phyloP scores from a whole-genome alignment of 1,140 invertebrate species.

The Zaprionus lachaisei region DNA sequence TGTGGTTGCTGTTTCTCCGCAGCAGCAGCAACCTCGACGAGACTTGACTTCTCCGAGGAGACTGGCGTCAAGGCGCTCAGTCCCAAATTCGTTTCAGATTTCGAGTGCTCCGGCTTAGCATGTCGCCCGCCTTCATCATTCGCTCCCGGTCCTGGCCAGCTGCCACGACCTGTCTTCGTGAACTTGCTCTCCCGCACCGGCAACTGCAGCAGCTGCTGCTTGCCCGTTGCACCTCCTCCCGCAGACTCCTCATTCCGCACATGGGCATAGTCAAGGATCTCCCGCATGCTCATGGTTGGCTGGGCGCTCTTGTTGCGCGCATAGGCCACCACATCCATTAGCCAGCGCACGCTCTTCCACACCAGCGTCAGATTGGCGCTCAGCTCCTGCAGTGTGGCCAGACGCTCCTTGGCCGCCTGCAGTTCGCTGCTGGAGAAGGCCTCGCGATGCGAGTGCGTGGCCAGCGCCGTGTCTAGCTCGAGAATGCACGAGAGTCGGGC shows the following conservation, averaged over 20 bases:
- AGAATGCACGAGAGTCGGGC: conserved; percentile 95
- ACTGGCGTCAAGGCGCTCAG: conserved; percentile 78
- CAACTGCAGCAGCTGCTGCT: conserved; percentile 87
- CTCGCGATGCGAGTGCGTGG: conserved; percentile 95
- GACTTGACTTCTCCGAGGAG: conserved; percentile 2
- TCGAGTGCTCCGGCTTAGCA: conserved; percentile 88
- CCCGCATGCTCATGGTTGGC: conserved; percentile 65
- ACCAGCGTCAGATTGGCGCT: conserved; percentile 92
- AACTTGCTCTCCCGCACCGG: conserved; percentile 90
- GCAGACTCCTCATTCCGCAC: conserved; percentile 33
- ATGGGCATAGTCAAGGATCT: conserved; percentile 71
- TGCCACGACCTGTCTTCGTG: conserved; percentile 91
- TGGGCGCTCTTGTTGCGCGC: conserved; percentile 91
- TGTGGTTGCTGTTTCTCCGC: conserved; percentile 17
- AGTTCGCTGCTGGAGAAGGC: conserved; percentile 96
- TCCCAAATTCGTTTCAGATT: conserved; percentile 92
- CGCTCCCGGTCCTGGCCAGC: conserved; percentile 92
- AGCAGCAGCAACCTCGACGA: conserved; percentile 18
- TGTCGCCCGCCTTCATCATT: conserved; percentile 75
- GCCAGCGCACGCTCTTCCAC: conserved; percentile 97
- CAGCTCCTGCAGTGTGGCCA: conserved; percentile 92
- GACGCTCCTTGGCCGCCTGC: conserved; percentile 92
- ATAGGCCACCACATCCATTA: conserved; percentile 96
- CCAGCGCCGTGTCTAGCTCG: conserved; percentile 95
- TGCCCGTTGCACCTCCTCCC: conserved; percentile 47